These are phyloP conservation scores for Neomicropteryx cornuta DNA, from an alignment of 1,140 invertebrate species.

Conservation along the genomic window DNA sequence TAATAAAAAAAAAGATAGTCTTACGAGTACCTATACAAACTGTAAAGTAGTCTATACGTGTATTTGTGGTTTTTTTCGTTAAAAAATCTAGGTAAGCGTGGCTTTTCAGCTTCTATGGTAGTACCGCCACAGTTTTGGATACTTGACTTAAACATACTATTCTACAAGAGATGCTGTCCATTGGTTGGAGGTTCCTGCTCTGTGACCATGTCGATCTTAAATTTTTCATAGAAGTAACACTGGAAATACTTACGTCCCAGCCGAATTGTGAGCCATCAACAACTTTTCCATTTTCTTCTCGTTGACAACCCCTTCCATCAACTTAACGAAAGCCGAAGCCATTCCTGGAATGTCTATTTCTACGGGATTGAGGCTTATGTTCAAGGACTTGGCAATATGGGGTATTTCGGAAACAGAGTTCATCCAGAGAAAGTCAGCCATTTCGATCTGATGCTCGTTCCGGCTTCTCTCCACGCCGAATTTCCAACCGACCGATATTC, in stretches of 20 bases:
- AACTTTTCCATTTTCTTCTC: conserved; percentile 27
- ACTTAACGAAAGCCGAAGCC: conserved; percentile 28
- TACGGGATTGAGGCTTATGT: conserved; percentile 25
- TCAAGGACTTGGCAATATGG: conserved; percentile 42
- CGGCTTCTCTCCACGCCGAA: conserved; percentile 51
- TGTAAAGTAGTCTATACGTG: too few relatives aligned
- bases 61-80: too few relatives aligned
- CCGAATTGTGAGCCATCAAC: conserved; percentile 40
- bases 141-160: too few relatives aligned
- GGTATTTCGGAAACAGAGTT: conserved; percentile 68
- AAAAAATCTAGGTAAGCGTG: too few relatives aligned
- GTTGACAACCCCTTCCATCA: conserved; percentile 20
- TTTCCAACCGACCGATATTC: conserved; percentile 55
- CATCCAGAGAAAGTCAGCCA: conserved; percentile 59
- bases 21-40: too few relatives aligned
- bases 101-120: too few relatives aligned
- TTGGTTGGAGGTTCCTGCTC: neutral
- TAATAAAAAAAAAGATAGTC: too few relatives aligned
- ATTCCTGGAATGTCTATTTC: conserved; percentile 25
- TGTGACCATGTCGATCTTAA: neutral
- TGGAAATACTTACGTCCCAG: conserved; percentile 28
- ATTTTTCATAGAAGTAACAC: neutral
- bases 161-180: neutral
- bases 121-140: too few relatives aligned
- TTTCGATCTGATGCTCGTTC: conserved; percentile 45